phyloP scores from a whole-genome alignment of 2,888 invertebrate genomes.

The Ochlodes sylvanus region DNA sequence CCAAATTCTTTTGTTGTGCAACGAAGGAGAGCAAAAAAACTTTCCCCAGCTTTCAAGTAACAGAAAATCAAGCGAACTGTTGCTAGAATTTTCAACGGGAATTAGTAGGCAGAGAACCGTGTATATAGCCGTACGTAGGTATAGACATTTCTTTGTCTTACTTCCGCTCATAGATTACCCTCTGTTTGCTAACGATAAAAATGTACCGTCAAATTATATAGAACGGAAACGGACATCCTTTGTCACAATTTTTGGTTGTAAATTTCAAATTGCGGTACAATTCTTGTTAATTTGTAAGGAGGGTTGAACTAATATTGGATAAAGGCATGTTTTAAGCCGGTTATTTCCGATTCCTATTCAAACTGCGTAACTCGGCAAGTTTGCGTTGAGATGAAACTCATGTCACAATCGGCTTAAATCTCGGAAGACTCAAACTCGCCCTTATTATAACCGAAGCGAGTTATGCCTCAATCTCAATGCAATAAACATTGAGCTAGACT shows the following conservation, averaged over 20 bases:
- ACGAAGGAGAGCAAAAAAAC: slow-evolving; percentile 56
- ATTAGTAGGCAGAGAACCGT: slow-evolving; percentile 50
- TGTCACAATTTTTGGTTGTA: slow-evolving; percentile 18
- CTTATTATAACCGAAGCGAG: slow-evolving; percentile 65
- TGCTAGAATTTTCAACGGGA: slow-evolving; percentile 52
- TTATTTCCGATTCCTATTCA: slow-evolving; percentile 8
- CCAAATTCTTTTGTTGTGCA: slow-evolving; percentile 61
- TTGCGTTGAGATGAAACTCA: slow-evolving; percentile 13
- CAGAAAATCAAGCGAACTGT: slow-evolving; percentile 63
- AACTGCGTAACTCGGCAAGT: slow-evolving; percentile 20
- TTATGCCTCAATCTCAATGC: slow-evolving; percentile 74
- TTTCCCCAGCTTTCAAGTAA: slow-evolving; percentile 52
- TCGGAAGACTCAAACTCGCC: slow-evolving; percentile 54
- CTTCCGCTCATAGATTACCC: slow-evolving; percentile 8
- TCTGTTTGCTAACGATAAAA: slow-evolving; percentile 23
- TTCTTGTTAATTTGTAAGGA: background rate
- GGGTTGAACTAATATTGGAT: slow-evolving; percentile 14
- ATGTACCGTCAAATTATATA: slow-evolving; percentile 22
- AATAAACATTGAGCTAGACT: slow-evolving; percentile 70
- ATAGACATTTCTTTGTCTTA: slow-evolving; percentile 14
- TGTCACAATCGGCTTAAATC: slow-evolving; percentile 45
- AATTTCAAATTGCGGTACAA: slow-evolving; percentile 3
- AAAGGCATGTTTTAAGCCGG: background rate
- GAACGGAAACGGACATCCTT: slow-evolving; percentile 13
- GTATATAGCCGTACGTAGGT: background rate